Evolutionary conservation across 2,888 invertebrate genomes (phyloP).

Genomic region (Xylota segnis): DNA sequence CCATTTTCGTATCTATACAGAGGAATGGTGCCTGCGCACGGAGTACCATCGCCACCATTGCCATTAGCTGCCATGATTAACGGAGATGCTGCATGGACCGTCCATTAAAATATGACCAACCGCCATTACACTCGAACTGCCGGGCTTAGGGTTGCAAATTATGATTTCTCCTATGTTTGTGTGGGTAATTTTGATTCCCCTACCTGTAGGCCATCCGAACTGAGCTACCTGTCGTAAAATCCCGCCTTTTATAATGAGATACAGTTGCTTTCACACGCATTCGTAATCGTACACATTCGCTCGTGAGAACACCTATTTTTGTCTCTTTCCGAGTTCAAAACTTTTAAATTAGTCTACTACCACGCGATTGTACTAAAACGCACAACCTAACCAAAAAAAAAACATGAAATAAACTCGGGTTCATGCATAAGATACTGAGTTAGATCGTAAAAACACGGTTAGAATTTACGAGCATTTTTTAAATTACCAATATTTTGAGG

Average conservation of each 20-base stretch:
- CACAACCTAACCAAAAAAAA: neutral
- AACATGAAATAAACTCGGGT: constrained; percentile 22
- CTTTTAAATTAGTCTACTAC: constrained; percentile 9
- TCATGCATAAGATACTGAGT: constrained; percentile 61
- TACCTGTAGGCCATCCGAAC: neutral
- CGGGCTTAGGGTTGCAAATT: constrained; percentile 19
- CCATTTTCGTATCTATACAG: constrained; percentile 51
- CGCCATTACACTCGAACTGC: constrained; percentile 6
- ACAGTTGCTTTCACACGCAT: constrained; percentile 21
- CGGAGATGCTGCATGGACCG: constrained; percentile 43
- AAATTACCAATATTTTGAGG: constrained; percentile 66
- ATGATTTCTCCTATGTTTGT: neutral
- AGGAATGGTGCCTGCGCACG: constrained; percentile 57
- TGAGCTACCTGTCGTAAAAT: constrained; percentile 38
- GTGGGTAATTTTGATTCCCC: neutral
- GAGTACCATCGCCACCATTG: constrained; percentile 30
- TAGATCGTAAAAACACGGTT: constrained; percentile 73
- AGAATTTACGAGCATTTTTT: constrained; percentile 57
- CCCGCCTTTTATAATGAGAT: constrained; percentile 15
- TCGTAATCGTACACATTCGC: neutral
- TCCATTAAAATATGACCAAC: constrained; percentile 41
- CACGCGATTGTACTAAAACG: constrained; percentile 27
- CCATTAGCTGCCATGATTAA: constrained; percentile 63
- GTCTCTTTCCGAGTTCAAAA: neutral
- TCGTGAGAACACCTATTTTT: neutral